These are phyloP conservation scores for Bilobella aurantiaca DNA, from an alignment of 1,140 invertebrate genomes.

Conservation along the genomic window DNA sequence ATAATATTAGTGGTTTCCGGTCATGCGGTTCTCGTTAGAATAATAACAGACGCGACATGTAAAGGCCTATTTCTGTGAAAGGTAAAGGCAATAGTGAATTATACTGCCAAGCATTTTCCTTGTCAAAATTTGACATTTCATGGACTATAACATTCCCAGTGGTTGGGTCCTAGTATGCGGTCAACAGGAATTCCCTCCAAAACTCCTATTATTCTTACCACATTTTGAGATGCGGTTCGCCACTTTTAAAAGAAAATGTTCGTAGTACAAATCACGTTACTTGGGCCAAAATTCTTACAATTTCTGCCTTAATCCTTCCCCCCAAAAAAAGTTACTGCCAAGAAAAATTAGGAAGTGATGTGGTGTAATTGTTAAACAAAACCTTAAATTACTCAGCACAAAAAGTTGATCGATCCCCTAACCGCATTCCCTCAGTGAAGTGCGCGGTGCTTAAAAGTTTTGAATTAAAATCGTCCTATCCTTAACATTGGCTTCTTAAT, in stretches of 20 bases:
- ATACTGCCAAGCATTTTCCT: neutral
- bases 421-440: neutral
- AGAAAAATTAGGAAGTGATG: neutral
- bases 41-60: constrained; percentile 14
- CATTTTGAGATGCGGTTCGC: constrained; percentile 28
- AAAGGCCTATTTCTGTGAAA: neutral
- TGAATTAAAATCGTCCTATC: neutral
- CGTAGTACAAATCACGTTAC: constrained; percentile 27
- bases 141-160: no score
- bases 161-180: constrained; percentile 1
- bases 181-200: constrained; percentile 10
- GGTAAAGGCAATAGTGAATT: neutral
- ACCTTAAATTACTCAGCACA: neutral
- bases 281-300: no score
- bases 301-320: neutral
- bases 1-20: constrained; percentile 31
- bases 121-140: neutral
- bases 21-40: constrained; percentile 31
- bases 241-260: constrained; percentile 19
- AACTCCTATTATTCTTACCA: constrained; percentile 24
- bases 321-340: neutral
- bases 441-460: neutral
- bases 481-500: no score
- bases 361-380: no score
- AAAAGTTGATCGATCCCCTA: neutral